Evolutionary conservation across 2,797 vertebrate genomes (phyloP).

Genomic region (Argyrosomus regius): DNA sequence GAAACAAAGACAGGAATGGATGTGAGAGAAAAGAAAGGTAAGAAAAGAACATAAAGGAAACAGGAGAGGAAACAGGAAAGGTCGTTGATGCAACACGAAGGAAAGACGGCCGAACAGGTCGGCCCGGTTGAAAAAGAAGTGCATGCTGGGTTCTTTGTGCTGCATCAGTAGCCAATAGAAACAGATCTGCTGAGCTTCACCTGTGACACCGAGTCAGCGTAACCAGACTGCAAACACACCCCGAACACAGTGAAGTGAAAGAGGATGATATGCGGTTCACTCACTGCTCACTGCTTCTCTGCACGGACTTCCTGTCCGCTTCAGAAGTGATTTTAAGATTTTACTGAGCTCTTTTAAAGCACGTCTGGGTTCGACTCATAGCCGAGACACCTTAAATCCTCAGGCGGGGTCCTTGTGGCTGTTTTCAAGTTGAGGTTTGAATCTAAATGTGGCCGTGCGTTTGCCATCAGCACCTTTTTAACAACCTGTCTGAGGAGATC

Average conservation of each 20-base stretch:
- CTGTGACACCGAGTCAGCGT: conserved; percentile 43
- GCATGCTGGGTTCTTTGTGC: conserved; percentile 45
- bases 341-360: no score
- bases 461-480: no score
- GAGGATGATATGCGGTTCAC: conserved; percentile 7
- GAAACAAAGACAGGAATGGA: no score
- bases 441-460: no score
- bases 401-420: no score
- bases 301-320: no score
- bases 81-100: neutral
- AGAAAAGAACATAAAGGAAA: neutral
- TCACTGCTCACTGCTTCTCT: neutral
- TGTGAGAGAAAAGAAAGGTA: neutral
- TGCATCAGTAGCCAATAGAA: conserved; percentile 45
- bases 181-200: conserved; percentile 53
- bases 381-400: no score
- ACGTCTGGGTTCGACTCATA: no score
- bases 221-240: conserved; percentile 24
- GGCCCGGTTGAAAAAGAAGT: conserved; percentile 19
- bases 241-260: conserved; percentile 48
- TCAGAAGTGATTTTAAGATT: no score
- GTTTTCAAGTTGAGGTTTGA: no score
- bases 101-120: conserved; percentile 19
- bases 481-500: no score
- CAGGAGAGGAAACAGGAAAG: no score